These are phyloP conservation scores for Ornithorhynchus anatinus DNA, from an alignment of 2,113 vertebrate species.

Conservation along the genomic window DNA sequence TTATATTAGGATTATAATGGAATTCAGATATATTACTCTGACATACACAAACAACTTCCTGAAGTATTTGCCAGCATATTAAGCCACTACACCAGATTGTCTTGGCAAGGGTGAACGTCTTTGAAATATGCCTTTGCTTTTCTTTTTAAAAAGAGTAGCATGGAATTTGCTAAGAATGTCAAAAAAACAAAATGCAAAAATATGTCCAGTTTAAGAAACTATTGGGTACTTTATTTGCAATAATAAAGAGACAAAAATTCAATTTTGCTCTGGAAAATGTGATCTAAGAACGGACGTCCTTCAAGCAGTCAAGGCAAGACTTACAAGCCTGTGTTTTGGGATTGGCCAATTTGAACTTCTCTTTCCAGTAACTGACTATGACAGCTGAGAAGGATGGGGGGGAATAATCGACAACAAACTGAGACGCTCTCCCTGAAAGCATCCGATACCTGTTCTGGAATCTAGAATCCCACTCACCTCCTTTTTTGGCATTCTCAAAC, in stretches of 20 bases:
- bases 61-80: constrained; percentile 71
- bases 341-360: constrained; percentile 31
- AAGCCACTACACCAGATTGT: constrained; percentile 72
- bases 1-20: constrained; percentile 61
- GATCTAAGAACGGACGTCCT: too few relatives aligned
- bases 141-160: constrained; percentile 62
- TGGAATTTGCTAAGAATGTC: constrained; percentile 50
- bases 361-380: constrained; percentile 1
- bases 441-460: neutral
- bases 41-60: constrained; percentile 66
- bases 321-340: neutral
- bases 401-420: constrained; percentile 26
- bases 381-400: neutral
- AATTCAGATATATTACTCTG: constrained; percentile 64
- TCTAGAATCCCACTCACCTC: constrained; percentile 1
- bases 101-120: constrained; percentile 60
- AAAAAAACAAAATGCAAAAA: constrained; percentile 49
- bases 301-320: constrained; percentile 21
- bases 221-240: constrained; percentile 18
- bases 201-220: constrained; percentile 32
- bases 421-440: neutral
- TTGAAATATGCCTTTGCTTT: constrained; percentile 68
- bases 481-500: neutral
- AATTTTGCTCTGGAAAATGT: constrained; percentile 33
- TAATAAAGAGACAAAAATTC: constrained; percentile 32